Conservation (phyloP, 2,113 vertebrate species). For the Zosterops hypoxanthus region DNA sequence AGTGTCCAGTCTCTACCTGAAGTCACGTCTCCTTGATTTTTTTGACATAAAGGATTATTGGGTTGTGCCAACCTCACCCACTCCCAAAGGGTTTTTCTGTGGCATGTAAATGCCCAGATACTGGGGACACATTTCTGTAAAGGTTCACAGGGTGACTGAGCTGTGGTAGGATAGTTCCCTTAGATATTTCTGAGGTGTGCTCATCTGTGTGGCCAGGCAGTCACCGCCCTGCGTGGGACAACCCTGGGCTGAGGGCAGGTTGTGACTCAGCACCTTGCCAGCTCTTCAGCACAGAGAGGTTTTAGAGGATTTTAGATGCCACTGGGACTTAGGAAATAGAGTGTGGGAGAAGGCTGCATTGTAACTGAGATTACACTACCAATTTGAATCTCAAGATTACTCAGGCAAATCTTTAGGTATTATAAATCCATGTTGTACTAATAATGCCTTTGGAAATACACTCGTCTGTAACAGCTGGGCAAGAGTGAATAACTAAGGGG, state of each 20-base stretch:
- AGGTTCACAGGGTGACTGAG: not conserved
- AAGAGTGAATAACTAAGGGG: not conserved
- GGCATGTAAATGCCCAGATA: not conserved
- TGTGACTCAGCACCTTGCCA: not conserved
- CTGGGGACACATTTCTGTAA: not conserved
- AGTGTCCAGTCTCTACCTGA: not conserved
- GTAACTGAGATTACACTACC: not conserved
- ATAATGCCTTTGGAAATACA: fast-evolving
- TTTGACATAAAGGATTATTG: not conserved
- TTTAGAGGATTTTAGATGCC: not conserved
- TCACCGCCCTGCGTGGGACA: not conserved
- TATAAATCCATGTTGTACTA: not conserved
- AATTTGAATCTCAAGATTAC: not conserved
- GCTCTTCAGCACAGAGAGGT: not conserved
- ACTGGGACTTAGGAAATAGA: not conserved
- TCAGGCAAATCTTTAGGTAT: not conserved
- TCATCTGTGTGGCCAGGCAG: not conserved
- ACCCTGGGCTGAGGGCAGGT: not conserved
- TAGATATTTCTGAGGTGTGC: not conserved
- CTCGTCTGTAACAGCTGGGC: not conserved
- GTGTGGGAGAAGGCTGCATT: not conserved
- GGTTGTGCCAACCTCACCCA: not conserved
- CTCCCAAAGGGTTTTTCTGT: not conserved
- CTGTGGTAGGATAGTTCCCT: fast-evolving
- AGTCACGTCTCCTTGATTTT: not conserved